Base-by-base conservation (phyloP, 2,888 invertebrate species). In the Eurytoma californica region DNA sequence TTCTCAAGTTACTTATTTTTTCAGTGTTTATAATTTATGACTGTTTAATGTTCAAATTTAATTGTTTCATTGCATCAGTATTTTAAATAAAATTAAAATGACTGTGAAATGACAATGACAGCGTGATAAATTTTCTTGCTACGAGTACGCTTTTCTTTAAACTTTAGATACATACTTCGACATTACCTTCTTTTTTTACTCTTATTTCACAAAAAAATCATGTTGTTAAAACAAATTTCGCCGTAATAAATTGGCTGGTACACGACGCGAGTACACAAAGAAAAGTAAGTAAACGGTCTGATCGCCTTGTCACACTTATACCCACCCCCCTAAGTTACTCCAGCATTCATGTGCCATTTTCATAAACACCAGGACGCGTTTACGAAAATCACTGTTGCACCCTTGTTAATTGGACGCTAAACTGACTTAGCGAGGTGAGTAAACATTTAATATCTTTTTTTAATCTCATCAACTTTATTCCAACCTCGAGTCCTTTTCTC, bases 291-390 rank as follows among this genome's bases (percentile, higher is more conserved):
- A 47, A 61, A 68, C 63, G 28, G 69, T 57, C 39, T 39, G 72
- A 86, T 89, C 87, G 86, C 88, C 90, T 90, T 90, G 90, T 90
- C 90, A 90, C 90, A 90, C 89, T 90, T 89, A 88, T 85, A 83
- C 86, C 86, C 84, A 87, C 87, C 87, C 86, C 85, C 87, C 83
- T 83, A 87, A 87, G 86, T 85, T 84, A 84, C 87, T 84, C 85
- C 74, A 79, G 82, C 73, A 77, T 77, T 80, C 75, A 61, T 60
- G 72, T 75, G 80, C 69, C 65, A 77, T 77, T 78, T 77, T 80
- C 72, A 80, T 75, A 78, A 75, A 78, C 70, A 72, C 20, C 73
- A 20, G 63, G n/a, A 72, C 51, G 51, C 57, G 63, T 80, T 80
- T 75, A 75, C 61, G 72, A 75, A 80, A 80, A 80, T 75, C 20